These are phyloP conservation scores for Scomber scombrus DNA, from an alignment of 2,113 vertebrate species.

Conservation along the genomic window DNA sequence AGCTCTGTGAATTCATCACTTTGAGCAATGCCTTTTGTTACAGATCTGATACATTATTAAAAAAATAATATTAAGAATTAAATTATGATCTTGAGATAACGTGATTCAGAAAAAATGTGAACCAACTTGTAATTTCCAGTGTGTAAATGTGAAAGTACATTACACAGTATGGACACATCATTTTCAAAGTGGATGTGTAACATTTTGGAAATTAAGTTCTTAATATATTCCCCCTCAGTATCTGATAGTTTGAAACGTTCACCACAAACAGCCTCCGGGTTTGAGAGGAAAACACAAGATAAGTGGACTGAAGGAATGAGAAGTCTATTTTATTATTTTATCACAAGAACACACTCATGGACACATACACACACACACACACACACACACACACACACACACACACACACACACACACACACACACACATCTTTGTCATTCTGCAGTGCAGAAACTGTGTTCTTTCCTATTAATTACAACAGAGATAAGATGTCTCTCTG, in stretches of 20 bases:
- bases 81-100: background rate
- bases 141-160: too few species aligned
- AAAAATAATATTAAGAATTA: background rate
- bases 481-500: constrained; percentile 49
- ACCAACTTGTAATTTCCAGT: too few species aligned
- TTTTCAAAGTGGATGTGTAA: background rate
- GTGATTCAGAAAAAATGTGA: background rate
- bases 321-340: constrained; percentile 23
- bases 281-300: constrained; percentile 21
- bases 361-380: background rate
- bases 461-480: constrained; percentile 49
- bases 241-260: background rate
- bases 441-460: constrained; percentile 26
- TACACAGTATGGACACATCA: too few species aligned
- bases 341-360: background rate
- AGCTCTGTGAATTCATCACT: too few species aligned
- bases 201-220: constrained; percentile 11
- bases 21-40: too few species aligned
- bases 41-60: too few species aligned
- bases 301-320: constrained; percentile 25
- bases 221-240: constrained; percentile 19
- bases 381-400: background rate
- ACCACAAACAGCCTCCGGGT: constrained; percentile 26
- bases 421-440: background rate
- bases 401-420: constrained; percentile 21